phyloP scores from a whole-genome alignment of 30 jellyfish, hydroid and myxozoan species.

The Rhopilema esculentum region DNA sequence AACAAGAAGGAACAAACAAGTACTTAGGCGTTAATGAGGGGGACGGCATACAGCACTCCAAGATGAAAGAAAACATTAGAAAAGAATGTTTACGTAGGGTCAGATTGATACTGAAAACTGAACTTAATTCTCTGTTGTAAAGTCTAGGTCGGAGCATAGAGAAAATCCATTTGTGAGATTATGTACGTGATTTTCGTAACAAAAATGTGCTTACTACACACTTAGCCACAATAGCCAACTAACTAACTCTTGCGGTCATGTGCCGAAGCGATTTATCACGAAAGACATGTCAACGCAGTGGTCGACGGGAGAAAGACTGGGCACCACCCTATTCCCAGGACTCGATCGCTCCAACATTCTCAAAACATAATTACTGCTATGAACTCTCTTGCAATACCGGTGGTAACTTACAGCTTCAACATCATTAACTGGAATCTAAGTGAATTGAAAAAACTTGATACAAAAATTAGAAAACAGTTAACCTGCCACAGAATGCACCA shows the following conservation, averaged over 20 bases:
- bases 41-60: constrained; percentile 32
- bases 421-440: constrained; percentile 7
- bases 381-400: constrained; percentile 27
- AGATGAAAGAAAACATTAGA: constrained; percentile 37
- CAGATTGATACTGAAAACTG: constrained; percentile 14
- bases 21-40: constrained; percentile 44
- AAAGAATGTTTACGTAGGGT: constrained; percentile 37
- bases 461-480: constrained; percentile 18
- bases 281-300: too few relatives aligned
- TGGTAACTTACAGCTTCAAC: constrained; percentile 23
- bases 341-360: too few relatives aligned
- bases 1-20: constrained; percentile 28
- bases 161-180: too few relatives aligned
- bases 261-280: too few relatives aligned
- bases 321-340: too few relatives aligned
- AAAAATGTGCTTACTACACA: too few relatives aligned
- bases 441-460: constrained; percentile 1
- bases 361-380: constrained; percentile 4
- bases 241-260: too few relatives aligned
- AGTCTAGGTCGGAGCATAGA: too few relatives aligned
- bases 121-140: too few relatives aligned
- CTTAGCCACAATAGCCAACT: too few relatives aligned
- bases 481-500: constrained; percentile 28
- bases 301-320: too few relatives aligned
- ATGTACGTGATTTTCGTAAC: too few relatives aligned